Evolutionary conservation across 2,113 vertebrate genomes (phyloP).

Genomic region (Gnathochromis pfefferi): DNA sequence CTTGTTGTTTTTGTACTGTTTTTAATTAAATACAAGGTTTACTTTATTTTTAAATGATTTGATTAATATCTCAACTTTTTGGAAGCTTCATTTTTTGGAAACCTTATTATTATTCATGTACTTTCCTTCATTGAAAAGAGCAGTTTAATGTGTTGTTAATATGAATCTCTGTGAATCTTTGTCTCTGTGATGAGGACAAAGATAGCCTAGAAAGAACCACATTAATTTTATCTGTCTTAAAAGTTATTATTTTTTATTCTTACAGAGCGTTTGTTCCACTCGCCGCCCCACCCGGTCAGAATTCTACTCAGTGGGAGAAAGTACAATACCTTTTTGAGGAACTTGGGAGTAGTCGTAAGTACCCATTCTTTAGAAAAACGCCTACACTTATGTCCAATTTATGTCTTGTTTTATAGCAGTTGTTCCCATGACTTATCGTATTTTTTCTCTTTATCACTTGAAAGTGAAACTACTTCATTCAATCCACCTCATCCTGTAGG

Average conservation of each 20-base stretch:
- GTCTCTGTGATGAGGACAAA: not conserved
- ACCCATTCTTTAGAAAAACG: not conserved
- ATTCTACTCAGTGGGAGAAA: constrained; percentile 95
- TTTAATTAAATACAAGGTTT: not conserved
- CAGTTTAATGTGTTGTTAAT: not conserved
- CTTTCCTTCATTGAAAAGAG: not conserved
- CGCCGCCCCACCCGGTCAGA: constrained; percentile 76
- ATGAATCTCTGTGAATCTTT: not conserved
- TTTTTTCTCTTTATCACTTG: not conserved
- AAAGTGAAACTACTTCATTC: not conserved
- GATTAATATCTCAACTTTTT: not conserved
- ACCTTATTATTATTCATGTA: not conserved
- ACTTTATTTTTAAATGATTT: not conserved
- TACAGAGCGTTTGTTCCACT: constrained; percentile 91
- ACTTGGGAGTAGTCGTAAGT: constrained; percentile 94
- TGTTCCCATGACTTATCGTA: not conserved
- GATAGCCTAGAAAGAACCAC: not conserved
- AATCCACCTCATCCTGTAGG: not conserved
- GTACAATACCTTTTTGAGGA: constrained; percentile 90
- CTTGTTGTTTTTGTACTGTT: not conserved
- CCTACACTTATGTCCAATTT: not conserved
- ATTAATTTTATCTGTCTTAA: not conserved
- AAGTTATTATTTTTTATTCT: not conserved
- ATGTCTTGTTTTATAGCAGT: not conserved
- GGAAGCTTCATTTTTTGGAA: not conserved